Evolutionary conservation across 2,113 vertebrate species (phyloP).

Genomic region (Leucopsar rothschildi): DNA sequence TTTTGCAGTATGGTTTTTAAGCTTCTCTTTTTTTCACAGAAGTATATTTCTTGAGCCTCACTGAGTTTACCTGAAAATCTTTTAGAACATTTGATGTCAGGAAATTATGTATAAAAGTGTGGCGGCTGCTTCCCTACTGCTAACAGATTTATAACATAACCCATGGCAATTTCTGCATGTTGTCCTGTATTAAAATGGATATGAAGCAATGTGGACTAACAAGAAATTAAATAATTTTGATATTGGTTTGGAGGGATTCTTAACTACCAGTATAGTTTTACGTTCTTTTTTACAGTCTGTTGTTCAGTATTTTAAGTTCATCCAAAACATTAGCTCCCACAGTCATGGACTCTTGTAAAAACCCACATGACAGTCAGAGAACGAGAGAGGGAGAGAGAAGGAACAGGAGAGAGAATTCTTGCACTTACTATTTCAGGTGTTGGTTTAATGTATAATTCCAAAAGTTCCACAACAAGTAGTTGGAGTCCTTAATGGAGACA

Average conservation of each 20-base stretch:
- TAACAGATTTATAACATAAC: background rate
- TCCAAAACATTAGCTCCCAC: background rate
- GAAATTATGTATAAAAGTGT: background rate
- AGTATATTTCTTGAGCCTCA: background rate
- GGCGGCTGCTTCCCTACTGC: background rate
- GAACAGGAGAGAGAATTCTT: background rate
- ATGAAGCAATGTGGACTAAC: background rate
- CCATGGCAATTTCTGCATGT: background rate
- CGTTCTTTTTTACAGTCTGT: background rate
- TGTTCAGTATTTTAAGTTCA: background rate
- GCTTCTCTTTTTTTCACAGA: background rate
- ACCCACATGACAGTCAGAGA: background rate
- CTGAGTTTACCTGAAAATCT: background rate
- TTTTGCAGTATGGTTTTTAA: background rate
- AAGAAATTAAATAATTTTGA: background rate
- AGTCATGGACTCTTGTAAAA: background rate
- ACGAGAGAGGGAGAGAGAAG: background rate
- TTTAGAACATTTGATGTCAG: background rate
- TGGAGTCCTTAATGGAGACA: background rate
- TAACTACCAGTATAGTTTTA: background rate
- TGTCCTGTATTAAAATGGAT: background rate
- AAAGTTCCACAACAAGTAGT: background rate
- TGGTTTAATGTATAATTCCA: background rate
- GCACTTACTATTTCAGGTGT: background rate
- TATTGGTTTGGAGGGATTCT: background rate